phyloP scores from a whole-genome alignment of 2,888 invertebrate species.

The Microplitis manilae region DNA sequence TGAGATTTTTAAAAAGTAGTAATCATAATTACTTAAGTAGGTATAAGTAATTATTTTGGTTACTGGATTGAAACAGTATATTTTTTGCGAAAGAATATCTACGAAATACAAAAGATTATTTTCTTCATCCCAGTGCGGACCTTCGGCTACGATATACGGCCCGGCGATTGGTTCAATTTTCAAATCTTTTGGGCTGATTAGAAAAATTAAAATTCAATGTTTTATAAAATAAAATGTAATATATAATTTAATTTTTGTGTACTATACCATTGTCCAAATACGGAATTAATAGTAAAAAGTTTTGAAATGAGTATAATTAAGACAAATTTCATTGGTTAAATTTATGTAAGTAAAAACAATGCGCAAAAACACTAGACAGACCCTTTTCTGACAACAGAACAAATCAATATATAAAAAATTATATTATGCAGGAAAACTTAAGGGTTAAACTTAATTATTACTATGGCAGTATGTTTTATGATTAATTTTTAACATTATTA shows the following conservation, averaged over 20 bases:
- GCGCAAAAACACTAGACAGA: too few species aligned
- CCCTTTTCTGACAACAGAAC: too few species aligned
- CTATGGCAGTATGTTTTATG: neutral
- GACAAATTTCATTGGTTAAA: neutral
- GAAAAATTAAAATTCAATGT: neutral
- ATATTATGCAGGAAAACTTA: neutral
- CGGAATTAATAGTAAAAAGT: neutral
- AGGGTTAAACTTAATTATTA: neutral
- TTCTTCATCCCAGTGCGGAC: constrained; percentile 76
- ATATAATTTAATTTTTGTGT: neutral
- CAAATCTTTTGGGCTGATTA: constrained; percentile 13
- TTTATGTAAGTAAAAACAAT: neutral
- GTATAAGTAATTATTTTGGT: constrained; percentile 68
- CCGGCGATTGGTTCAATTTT: constrained; percentile 48
- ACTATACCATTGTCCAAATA: neutral
- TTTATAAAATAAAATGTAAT: neutral
- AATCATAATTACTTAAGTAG: constrained; percentile 53
- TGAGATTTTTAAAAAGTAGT: neutral
- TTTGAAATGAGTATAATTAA: neutral
- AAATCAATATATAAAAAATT: too few species aligned
- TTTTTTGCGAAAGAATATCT: constrained; percentile 74
- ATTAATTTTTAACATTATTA: neutral
- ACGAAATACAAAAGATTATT: constrained; percentile 77
- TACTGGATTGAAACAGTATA: constrained; percentile 74
- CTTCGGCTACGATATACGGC: constrained; percentile 74